A percentile compares a stretch with the other conserved stretches of the same genome.
These are phyloP conservation scores for Microctenopoma lineatum DNA, from an alignment of 2,797 vertebrate species.

Conservation along the genomic window DNA sequence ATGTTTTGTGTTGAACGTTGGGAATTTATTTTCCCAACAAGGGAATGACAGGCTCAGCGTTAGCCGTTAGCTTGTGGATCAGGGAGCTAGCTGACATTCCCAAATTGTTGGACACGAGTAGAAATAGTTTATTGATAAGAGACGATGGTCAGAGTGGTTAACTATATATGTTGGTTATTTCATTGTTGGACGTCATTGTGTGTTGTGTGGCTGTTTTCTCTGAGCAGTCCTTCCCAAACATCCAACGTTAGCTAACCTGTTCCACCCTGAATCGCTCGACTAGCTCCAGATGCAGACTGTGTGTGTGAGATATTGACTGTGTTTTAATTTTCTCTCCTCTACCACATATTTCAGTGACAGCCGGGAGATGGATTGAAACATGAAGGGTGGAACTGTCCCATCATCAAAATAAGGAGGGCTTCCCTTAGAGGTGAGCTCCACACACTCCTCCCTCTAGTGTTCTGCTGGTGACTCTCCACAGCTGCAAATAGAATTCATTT, in stretches of 20 bases:
- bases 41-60: constrained; percentile 43
- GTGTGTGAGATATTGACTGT: constrained; percentile 32
- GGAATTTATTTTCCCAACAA: neutral
- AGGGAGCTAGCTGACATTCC: constrained; percentile 26
- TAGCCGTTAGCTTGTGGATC: constrained; percentile 53
- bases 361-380: constrained; percentile 66
- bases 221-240: constrained; percentile 50
- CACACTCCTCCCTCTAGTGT: neutral
- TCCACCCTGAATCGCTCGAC: constrained; percentile 26
- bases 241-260: constrained; percentile 27
- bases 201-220: constrained; percentile 32
- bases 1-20: neutral
- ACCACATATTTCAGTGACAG: constrained; percentile 47
- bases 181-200: neutral
- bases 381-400: constrained; percentile 59
- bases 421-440: constrained; percentile 56
- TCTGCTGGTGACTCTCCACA: constrained; percentile 15
- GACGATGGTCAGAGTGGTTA: accelerated
- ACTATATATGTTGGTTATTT: neutral
- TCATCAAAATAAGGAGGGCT: constrained; percentile 53
- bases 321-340: constrained; percentile 32
- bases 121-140: neutral
- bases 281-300: constrained; percentile 7
- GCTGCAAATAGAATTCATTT: neutral
- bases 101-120: neutral